phyloP scores from a whole-genome alignment of 1,140 invertebrate genomes.

The Archegozetes longisetosus region DNA sequence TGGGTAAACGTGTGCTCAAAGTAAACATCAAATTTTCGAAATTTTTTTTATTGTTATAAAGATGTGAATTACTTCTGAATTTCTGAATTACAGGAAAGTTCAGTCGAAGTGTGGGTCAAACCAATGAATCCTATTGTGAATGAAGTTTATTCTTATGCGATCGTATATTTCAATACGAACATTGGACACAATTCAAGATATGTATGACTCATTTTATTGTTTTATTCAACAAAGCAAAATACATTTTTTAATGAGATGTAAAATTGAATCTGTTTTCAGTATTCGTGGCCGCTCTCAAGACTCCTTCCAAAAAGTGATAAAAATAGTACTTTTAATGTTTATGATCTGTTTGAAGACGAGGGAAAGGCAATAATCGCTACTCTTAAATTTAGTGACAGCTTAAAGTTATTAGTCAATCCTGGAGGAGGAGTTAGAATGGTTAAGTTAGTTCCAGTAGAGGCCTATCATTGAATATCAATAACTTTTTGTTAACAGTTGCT shows the following conservation, averaged over 20 bases:
- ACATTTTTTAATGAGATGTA: background rate
- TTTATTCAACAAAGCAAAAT: background rate
- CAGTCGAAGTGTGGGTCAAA: background rate
- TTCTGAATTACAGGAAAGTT: background rate
- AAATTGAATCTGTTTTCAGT: background rate
- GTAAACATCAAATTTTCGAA: background rate
- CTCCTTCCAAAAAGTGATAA: background rate
- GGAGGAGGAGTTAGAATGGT: conserved; percentile 40
- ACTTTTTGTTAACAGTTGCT: too few relatives aligned
- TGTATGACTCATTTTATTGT: too few relatives aligned
- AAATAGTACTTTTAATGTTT: conserved; percentile 46
- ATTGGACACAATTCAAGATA: background rate
- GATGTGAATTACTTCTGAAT: background rate
- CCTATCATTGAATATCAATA: too few relatives aligned
- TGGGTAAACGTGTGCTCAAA: conserved; percentile 40
- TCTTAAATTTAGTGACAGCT: conserved; percentile 62
- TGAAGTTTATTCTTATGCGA: conserved; percentile 6
- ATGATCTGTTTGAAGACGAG: conserved; percentile 71
- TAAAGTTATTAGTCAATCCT: conserved; percentile 84
- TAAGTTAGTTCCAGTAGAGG: conserved; percentile 11
- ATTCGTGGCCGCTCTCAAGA: background rate
- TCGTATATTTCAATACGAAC: conserved; percentile 12
- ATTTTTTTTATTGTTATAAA: background rate
- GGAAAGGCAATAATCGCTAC: conserved; percentile 47
- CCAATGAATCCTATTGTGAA: conserved; percentile 1